phyloP scores from a whole-genome alignment of 2,797 vertebrate genomes.

The Sebastes umbrosus region DNA sequence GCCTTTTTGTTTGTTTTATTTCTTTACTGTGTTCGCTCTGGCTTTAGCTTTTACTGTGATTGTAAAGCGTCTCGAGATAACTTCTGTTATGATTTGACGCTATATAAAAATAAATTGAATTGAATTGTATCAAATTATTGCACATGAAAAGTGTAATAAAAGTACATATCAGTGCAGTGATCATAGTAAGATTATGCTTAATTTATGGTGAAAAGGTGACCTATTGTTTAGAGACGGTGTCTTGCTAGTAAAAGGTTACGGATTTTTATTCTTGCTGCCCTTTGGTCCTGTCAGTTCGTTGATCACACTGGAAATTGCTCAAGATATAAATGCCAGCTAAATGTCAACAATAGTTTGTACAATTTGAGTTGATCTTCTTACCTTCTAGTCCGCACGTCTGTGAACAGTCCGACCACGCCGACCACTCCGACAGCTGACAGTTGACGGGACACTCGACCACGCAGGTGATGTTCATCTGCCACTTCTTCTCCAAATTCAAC shows the following conservation, averaged over 20 bases:
- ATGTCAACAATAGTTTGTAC: not conserved
- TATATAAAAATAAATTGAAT: too few species aligned
- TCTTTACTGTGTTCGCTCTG: not conserved
- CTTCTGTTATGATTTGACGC: too few species aligned
- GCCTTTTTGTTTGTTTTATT: not conserved
- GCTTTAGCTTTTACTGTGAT: not conserved
- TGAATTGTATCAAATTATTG: not conserved
- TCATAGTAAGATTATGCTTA: not conserved
- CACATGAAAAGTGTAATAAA: not conserved
- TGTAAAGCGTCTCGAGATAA: not conserved
- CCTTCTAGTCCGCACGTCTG: constrained; percentile 93
- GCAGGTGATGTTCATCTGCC: constrained; percentile 95
- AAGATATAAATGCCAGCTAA: not conserved
- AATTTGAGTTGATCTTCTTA: constrained; percentile 50
- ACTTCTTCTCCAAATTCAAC: constrained; percentile 90
- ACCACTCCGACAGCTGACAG: constrained; percentile 97
- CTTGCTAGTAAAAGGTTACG: not conserved
- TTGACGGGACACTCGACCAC: constrained; percentile 96
- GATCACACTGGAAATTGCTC: not conserved
- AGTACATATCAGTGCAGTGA: not conserved
- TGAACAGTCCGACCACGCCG: constrained; percentile 92
- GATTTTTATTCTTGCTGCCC: not conserved
- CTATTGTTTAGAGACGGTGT: not conserved
- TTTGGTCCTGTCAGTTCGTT: too few species aligned
- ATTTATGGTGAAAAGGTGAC: not conserved